These are phyloP conservation scores for Nasonovia ribisnigri DNA, from an alignment of 2,888 invertebrate species.

Conservation along the genomic window DNA sequence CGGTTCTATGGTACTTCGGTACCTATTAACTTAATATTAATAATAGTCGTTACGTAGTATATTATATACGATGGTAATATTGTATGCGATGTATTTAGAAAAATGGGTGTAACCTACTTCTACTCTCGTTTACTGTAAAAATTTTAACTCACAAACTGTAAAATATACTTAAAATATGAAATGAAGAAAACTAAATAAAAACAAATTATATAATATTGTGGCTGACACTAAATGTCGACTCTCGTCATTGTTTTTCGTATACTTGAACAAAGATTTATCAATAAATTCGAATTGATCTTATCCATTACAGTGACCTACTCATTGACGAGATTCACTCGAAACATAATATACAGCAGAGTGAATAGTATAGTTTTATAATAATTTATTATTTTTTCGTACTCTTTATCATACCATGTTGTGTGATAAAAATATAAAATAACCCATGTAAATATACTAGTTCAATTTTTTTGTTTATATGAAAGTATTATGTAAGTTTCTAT, in stretches of 20 bases:
- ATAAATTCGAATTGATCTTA: neutral
- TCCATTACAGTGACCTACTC: neutral
- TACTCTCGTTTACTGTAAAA: no score
- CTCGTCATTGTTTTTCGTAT: neutral
- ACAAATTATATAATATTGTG: neutral
- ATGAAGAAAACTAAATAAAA: no score
- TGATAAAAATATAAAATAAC: no score
- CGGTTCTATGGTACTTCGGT: neutral
- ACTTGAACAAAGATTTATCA: neutral
- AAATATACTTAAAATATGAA: no score
- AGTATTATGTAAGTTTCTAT: neutral
- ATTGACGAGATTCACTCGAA: neutral
- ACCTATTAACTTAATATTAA: neutral
- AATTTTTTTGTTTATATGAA: neutral
- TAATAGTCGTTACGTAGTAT: neutral
- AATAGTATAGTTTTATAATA: neutral
- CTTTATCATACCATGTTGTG: neutral
- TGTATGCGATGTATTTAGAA: no score
- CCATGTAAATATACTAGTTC: neutral
- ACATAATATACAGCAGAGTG: neutral
- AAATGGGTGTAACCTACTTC: no score
- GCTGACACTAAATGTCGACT: neutral
- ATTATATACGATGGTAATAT: no score
- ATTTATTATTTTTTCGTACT: neutral
- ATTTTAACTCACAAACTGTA: no score